These are phyloP conservation scores for Thunnus thynnus DNA, from an alignment of 2,113 vertebrate genomes.

Conservation along the genomic window DNA sequence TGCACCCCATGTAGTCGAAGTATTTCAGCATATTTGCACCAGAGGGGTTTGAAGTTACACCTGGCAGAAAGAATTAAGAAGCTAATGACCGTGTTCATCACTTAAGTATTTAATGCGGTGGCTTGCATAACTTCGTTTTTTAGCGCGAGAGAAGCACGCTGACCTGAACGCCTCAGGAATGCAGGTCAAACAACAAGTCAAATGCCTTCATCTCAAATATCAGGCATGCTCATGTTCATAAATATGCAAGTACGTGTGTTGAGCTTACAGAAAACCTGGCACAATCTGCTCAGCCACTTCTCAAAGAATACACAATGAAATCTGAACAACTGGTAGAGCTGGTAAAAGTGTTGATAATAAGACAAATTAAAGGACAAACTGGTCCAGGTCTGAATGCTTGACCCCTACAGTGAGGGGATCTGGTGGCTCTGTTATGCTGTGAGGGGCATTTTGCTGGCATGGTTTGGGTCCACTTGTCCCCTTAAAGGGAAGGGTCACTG, in stretches of 20 bases:
- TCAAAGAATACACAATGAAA: too few relatives aligned
- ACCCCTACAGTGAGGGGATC: too few relatives aligned
- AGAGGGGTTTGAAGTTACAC: neutral
- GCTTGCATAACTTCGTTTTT: slow-evolving; percentile 12
- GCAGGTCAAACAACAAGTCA: slow-evolving; percentile 46
- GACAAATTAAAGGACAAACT: too few relatives aligned
- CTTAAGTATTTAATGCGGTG: neutral
- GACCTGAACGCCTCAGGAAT: slow-evolving; percentile 37
- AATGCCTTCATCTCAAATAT: slow-evolving; percentile 35
- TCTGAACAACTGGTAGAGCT: neutral
- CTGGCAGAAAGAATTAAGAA: neutral
- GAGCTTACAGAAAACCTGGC: neutral
- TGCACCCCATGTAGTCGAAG: neutral
- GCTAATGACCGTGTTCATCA: neutral
- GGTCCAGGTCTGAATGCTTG: too few relatives aligned
- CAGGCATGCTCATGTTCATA: neutral
- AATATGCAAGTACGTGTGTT: slow-evolving; percentile 13
- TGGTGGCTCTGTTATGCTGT: too few relatives aligned
- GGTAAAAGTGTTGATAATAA: neutral
- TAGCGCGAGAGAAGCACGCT: neutral
- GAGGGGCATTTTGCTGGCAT: too few relatives aligned
- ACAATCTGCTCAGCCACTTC: neutral
- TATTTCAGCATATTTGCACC: neutral
- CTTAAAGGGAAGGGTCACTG: too few relatives aligned
- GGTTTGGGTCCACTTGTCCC: too few relatives aligned